These are phyloP conservation scores for Clivina fossor DNA, from an alignment of 2,888 invertebrate genomes.

Conservation along the genomic window DNA sequence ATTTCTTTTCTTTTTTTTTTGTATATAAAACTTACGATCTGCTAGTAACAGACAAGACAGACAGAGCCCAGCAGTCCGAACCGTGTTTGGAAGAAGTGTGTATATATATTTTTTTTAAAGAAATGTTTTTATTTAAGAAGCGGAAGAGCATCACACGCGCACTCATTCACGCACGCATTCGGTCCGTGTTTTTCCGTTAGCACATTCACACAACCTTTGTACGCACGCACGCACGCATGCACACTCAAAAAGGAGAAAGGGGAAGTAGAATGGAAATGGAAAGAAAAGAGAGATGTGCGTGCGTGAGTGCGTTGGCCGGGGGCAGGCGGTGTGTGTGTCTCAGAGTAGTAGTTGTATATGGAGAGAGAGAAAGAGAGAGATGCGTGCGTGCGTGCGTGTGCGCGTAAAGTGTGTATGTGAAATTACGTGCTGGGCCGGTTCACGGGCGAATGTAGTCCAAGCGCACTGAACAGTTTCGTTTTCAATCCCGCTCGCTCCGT, in stretches of 20 bases:
- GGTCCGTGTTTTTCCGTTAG: background rate
- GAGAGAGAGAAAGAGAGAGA: no score
- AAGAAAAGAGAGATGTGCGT: background rate
- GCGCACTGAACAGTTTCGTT: slow-evolving; percentile 82
- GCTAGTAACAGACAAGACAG: background rate
- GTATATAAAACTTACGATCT: background rate
- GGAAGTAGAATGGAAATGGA: background rate
- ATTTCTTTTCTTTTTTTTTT: background rate
- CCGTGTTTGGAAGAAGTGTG: background rate
- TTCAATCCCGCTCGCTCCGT: slow-evolving; percentile 75
- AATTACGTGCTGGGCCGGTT: slow-evolving; percentile 32
- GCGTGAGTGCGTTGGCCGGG: background rate
- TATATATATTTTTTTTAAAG: background rate
- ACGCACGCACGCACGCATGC: slow-evolving; percentile 8
- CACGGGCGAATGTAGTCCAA: slow-evolving; percentile 72
- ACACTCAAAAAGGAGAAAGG: background rate
- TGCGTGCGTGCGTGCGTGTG: slow-evolving; percentile 20
- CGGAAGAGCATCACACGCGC: slow-evolving; percentile 1
- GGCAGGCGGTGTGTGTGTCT: background rate
- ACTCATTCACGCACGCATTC: background rate
- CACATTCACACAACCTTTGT: background rate
- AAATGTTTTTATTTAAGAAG: background rate
- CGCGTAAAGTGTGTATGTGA: slow-evolving; percentile 3
- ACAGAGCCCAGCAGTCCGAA: background rate
- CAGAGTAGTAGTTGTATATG: no score